A percentile compares a stretch with the other conserved stretches of the same genome.
phyloP scores from a whole-genome alignment of 2,113 vertebrate species.

The Forbesichthys papilliferus region DNA sequence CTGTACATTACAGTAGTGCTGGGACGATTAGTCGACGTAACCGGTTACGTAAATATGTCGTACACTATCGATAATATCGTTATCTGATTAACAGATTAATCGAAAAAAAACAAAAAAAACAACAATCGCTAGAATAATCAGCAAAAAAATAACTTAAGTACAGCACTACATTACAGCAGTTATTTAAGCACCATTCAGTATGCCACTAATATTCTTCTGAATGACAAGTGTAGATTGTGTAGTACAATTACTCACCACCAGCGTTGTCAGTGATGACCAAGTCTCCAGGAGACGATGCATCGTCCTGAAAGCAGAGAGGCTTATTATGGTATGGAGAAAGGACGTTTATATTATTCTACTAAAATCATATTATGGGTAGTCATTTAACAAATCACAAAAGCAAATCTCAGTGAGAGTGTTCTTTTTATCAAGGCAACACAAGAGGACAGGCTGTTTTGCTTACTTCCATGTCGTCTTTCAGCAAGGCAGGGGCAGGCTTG shows the following conservation, averaged over 20 bases:
- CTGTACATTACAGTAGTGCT: too few relatives aligned
- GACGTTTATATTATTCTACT: neutral
- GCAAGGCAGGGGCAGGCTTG: slow-evolving; percentile 92
- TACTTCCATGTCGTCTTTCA: slow-evolving; percentile 98
- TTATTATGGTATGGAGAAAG: slow-evolving; percentile 2
- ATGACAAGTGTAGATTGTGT: too few relatives aligned
- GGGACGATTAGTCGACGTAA: too few relatives aligned
- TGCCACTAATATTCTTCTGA: too few relatives aligned
- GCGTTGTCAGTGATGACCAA: slow-evolving; percentile 90
- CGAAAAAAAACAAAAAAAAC: too few relatives aligned
- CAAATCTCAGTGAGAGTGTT: neutral
- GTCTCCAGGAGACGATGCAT: slow-evolving; percentile 95
- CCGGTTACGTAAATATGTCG: too few relatives aligned
- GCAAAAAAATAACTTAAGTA: too few relatives aligned
- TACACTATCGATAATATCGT: too few relatives aligned
- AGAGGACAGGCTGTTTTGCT: neutral
- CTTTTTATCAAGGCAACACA: neutral
- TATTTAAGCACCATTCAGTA: too few relatives aligned
- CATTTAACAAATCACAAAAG: neutral
- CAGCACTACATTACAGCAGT: too few relatives aligned
- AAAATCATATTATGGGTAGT: neutral
- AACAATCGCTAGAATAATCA: too few relatives aligned
- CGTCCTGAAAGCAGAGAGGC: slow-evolving; percentile 79
- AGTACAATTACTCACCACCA: slow-evolving; percentile 66
- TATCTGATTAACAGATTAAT: too few relatives aligned